phyloP scores from a whole-genome alignment of 2,113 vertebrate genomes.

The Cebidichthys violaceus region DNA sequence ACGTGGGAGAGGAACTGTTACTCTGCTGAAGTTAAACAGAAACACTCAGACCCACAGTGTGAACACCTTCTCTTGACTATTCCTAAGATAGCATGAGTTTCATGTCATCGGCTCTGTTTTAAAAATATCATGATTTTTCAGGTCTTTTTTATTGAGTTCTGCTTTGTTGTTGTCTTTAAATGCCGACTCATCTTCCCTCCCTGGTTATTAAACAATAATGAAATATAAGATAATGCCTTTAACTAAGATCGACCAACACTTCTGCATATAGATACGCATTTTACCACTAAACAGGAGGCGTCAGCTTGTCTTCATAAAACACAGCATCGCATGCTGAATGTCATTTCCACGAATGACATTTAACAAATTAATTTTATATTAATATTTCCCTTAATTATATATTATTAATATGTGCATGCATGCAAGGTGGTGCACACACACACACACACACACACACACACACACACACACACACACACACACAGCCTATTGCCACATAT shows the following conservation, averaged over 20 bases:
- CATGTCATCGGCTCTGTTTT: neutral
- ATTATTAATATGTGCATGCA: neutral
- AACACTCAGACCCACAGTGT: no score
- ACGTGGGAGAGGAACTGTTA: neutral
- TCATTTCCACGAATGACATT: constrained; percentile 14
- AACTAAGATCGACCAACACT: neutral
- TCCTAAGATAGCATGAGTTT: no score
- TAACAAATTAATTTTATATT: constrained; percentile 2
- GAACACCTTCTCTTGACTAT: no score
- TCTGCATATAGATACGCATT: neutral
- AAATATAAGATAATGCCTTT: neutral
- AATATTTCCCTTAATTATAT: constrained; percentile 13
- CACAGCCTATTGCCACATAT: neutral
- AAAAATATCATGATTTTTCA: neutral
- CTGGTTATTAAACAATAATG: neutral
- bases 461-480: neutral
- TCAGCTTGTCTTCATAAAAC: neutral
- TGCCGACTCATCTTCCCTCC: neutral
- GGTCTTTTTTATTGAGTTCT: neutral
- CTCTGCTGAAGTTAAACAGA: neutral
- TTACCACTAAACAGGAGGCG: neutral
- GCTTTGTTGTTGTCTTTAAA: neutral
- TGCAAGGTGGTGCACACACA: neutral
- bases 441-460: constrained; percentile 8
- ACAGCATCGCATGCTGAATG: neutral